A percentile compares a stretch with the other conserved stretches of the same genome.
phyloP scores from a whole-genome alignment of 2,888 invertebrate genomes.

The Automeris io region DNA sequence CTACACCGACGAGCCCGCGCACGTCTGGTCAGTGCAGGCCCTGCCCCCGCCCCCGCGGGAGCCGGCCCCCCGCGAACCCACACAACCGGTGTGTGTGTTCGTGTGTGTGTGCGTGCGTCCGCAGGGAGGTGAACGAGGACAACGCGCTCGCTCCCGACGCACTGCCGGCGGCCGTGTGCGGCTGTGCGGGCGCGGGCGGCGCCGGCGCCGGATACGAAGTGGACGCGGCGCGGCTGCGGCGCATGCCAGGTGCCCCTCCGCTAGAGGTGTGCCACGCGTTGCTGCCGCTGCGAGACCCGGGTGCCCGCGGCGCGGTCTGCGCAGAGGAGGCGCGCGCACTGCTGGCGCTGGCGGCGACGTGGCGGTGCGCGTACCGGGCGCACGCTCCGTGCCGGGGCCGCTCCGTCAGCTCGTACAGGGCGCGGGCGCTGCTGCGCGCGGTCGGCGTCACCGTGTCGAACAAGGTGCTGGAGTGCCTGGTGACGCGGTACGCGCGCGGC shows the following conservation, averaged over 20 bases:
- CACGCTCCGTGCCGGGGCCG: constrained; percentile 26
- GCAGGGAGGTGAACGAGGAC: constrained; percentile 86
- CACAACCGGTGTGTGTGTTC: neutral
- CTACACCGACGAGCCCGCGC: constrained; percentile 83
- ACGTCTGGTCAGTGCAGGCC: constrained; percentile 77
- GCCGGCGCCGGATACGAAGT: constrained; percentile 23
- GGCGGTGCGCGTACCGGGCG: constrained; percentile 26
- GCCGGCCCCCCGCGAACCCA: neutral
- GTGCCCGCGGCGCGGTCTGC: constrained; percentile 79
- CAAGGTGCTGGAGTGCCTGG: constrained; percentile 82
- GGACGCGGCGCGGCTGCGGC: constrained; percentile 54
- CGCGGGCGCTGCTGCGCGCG: constrained; percentile 81
- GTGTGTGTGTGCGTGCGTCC: constrained; percentile 11
- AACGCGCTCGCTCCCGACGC: constrained; percentile 82
- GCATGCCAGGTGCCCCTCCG: constrained; percentile 43
- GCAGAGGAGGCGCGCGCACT: constrained; percentile 77
- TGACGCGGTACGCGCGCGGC: constrained; percentile 80
- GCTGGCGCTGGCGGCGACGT: constrained; percentile 74
- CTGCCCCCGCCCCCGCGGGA: neutral
- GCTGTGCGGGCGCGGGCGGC: constrained; percentile 30
- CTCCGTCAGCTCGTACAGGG: constrained; percentile 57
- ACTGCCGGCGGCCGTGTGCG: constrained; percentile 54
- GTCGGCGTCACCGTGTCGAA: constrained; percentile 81
- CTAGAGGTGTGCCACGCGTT: constrained; percentile 81
- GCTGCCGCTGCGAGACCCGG: constrained; percentile 81